Evolutionary conservation across 2,113 vertebrate species (phyloP).

Genomic region (Clarias magur): DNA sequence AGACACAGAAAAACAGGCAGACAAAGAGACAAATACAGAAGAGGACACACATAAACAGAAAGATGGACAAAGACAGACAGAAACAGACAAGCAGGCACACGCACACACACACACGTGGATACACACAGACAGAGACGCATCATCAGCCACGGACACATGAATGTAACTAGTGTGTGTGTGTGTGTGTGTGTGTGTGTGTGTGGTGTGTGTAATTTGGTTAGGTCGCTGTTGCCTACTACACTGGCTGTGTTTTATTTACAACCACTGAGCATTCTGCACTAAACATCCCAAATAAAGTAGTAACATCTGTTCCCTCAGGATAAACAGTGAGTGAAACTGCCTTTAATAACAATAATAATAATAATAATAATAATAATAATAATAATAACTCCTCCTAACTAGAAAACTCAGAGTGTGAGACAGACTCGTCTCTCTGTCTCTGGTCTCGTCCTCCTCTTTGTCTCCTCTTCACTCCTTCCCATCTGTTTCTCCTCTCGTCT

Average conservation of each 20-base stretch:
- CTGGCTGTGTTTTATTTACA: background rate
- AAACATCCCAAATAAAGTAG: background rate
- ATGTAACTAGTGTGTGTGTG: background rate
- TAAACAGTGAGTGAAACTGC: background rate
- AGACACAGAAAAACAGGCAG: too few relatives aligned
- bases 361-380: too few relatives aligned
- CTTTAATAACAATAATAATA: background rate
- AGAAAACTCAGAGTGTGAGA: background rate
- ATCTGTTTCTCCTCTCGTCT: conserved; percentile 44
- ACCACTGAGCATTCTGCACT: background rate
- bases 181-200: background rate
- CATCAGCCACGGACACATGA: background rate
- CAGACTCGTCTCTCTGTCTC: background rate
- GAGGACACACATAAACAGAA: too few relatives aligned
- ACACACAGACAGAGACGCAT: background rate
- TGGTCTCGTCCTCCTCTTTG: background rate
- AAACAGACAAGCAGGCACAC: too few relatives aligned
- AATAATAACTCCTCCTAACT: too few relatives aligned
- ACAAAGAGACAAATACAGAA: too few relatives aligned
- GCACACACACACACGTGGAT: too few relatives aligned
- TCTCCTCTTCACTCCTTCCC: conserved; percentile 53
- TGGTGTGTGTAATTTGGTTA: background rate
- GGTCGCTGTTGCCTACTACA: background rate
- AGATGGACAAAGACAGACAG: background rate
- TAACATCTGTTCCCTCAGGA: background rate